phyloP scores from a whole-genome alignment of 2,113 vertebrate genomes.

The Alethe castanea region DNA sequence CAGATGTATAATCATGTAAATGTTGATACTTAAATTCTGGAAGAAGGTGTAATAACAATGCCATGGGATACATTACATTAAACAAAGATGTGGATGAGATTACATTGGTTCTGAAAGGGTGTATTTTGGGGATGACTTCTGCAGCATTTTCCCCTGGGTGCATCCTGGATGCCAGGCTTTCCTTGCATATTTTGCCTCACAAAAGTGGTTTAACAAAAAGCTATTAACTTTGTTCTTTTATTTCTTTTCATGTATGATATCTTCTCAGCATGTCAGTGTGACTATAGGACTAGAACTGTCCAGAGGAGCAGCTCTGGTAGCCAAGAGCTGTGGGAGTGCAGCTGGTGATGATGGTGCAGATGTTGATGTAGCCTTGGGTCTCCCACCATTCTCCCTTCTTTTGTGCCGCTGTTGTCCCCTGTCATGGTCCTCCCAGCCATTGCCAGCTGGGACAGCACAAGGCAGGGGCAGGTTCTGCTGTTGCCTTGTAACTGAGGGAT shows the following conservation, averaged over 20 bases:
- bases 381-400: fast-evolving
- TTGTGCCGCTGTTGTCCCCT: fast-evolving
- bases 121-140: neutral
- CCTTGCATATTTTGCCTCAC: neutral
- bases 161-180: neutral
- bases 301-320: neutral
- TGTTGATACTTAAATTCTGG: neutral
- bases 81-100: neutral
- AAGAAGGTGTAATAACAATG: neutral
- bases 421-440: neutral
- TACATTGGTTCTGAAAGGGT: neutral
- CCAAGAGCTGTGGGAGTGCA: neutral
- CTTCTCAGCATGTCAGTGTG: neutral
- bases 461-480: neutral
- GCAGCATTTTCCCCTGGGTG: neutral
- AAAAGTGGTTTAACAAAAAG: neutral
- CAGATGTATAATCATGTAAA: neutral
- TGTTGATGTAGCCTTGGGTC: fast-evolving
- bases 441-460: neutral
- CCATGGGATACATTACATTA: neutral
- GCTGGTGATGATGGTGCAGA: neutral
- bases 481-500: neutral
- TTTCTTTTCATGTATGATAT: neutral
- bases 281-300: neutral
- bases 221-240: neutral